Base-by-base conservation (phyloP, 2,888 invertebrate species). In the Patella ulyssiponensis region DNA sequence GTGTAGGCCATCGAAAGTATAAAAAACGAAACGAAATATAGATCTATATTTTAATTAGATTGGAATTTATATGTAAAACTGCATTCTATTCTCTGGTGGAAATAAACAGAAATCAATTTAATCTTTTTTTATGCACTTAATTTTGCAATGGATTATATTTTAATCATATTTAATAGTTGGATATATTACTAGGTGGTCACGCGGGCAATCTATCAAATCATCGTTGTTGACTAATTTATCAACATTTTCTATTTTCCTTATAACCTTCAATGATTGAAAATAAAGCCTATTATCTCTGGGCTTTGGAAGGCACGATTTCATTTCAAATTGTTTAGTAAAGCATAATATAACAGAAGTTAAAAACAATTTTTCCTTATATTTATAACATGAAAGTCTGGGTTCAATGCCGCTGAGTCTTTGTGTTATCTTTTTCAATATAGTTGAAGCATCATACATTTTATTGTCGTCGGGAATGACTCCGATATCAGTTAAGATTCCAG, bases 161-260 rank as follows among this genome's bases (percentile, higher is more conserved):
- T 44, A 44, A 44, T 44, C 44, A 44, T 44, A 44, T 44, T 7
- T 44, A 1, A 44, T 44, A 64, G 64, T 64, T 12, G 64, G 23
- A 64, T 64, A 64, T 9, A 12, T 23, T 23, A 20, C 64, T 23
- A 17, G 17, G 14, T 23, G 2, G 23, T 64, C 12, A 12, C 4
- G 20, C 14, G 64, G 64, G 23, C 64, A 64, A 7, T 1, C 12
- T 64, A 23, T 23, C 20, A 64, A 12, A 14, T 64, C 12, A 23
- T 12, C 11, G 27, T 52, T 70, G 11, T 70, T 54, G 3, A 51
- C 56, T 11, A 53, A 20, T 4, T 69, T 33, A 20, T 27, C 70
- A 58, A 64, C 74, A 4, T 74, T 58, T 64, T 64, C 58, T n/a
- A 58, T 54, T 33, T 33, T 5, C 44, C 70, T 27, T 27, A 70